Evolutionary conservation across 30 jellyfish, hydroid and myxozoan species (phyloP), one percentile per base, ranked within the genome.

Genomic region (Aurelia sp.): DNA sequence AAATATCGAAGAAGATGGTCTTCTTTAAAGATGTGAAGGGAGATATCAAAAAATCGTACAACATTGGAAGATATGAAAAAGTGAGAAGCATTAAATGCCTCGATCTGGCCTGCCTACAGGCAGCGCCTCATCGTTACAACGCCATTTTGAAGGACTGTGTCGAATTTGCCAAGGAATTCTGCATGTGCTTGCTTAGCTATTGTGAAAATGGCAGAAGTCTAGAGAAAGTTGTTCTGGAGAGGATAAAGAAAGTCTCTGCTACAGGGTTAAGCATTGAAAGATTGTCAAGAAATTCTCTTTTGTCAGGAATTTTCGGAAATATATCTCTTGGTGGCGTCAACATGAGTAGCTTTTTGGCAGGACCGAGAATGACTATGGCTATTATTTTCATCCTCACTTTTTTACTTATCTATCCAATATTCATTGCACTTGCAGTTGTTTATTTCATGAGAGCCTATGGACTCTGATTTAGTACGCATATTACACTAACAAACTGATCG

Each of bases 121-220:
- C 90, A 3, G 80, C 90, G 13, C 90, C 90, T 57, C 90, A 64
- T 48, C 90, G 40, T 19, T 79, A 79, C 50, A 79, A 79, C 72
- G 90, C 90, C 65, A 79, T 79, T 13, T 61, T 79, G 60, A 67
- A 79, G 16, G 90, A 79, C 72, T 79, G 90, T 63, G 90, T 79
- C 15, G 90, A 79, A 64, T 79, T 79, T 50, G 90, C 90, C 53
- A 79, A 79, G 62, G 90, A 79, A 31, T 79, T 79, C 57, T 79
- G 90, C 24, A 53, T 64, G 58, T 79, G 81, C 35, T 47, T 79
- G 63, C 57, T 79, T 70, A 79, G 90, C 50, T 79, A 79, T 70
- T 79, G 90, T 67, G 80, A 63, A 11, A 48, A 63, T 31, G 80
- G 58, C 51, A 18, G 62, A 16, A 27, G 8, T 17, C 20, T 79